These are phyloP conservation scores for Bugula neritina DNA, from an alignment of 2,888 invertebrate genomes.

Conservation along the genomic window DNA sequence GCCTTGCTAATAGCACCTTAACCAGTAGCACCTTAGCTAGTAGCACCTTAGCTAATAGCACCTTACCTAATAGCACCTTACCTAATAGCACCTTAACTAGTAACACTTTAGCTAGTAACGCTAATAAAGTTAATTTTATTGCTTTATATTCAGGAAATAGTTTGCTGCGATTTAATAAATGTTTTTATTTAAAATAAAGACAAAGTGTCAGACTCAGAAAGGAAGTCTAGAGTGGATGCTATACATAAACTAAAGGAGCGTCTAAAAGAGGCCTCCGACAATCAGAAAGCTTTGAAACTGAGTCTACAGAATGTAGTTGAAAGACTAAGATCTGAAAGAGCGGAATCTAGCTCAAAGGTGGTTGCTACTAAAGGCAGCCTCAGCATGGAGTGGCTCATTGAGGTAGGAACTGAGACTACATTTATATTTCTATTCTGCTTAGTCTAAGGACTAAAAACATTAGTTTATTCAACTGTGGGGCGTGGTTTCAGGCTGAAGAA, in stretches of 20 bases:
- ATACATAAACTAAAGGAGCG: conserved; percentile 47
- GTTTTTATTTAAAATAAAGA: too few relatives aligned
- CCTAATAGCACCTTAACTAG: too few relatives aligned
- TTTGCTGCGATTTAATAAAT: too few relatives aligned
- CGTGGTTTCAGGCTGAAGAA: conserved; percentile 40
- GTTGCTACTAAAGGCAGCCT: conserved; percentile 16
- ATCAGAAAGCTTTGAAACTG: conserved; percentile 40
- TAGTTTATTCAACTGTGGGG: not conserved
- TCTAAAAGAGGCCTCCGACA: conserved; percentile 42
- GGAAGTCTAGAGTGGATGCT: conserved; percentile 41
- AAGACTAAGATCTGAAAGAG: conserved; percentile 41
- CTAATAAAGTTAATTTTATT: too few relatives aligned
- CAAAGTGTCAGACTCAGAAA: conserved; percentile 40
- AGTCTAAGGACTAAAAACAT: not conserved
- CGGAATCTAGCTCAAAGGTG: conserved; percentile 32
- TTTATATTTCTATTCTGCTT: not conserved
- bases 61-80: too few relatives aligned
- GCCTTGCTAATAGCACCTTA: too few relatives aligned
- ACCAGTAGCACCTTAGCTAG: too few relatives aligned
- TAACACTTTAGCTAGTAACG: too few relatives aligned
- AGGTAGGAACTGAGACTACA: not conserved
- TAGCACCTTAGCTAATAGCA: too few relatives aligned
- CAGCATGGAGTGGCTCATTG: conserved; percentile 5
- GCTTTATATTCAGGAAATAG: too few relatives aligned
- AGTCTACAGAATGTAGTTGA: conserved; percentile 41